Evolutionary conservation across 2,797 vertebrate genomes (phyloP).

Genomic region (Psittacula echo): DNA sequence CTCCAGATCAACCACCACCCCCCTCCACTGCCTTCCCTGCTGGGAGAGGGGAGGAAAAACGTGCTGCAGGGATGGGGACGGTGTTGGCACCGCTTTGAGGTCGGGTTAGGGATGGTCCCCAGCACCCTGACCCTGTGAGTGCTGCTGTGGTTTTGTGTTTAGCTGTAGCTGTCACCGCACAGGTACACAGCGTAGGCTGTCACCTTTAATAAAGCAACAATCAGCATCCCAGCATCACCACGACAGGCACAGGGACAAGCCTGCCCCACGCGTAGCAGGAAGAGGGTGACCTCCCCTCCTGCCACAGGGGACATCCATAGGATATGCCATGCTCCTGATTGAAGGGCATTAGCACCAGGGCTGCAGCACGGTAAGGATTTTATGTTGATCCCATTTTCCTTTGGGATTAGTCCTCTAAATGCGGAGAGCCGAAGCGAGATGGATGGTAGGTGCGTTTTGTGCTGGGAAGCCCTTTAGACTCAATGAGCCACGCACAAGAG

Average conservation of each 20-base stretch:
- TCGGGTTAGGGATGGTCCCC: not conserved
- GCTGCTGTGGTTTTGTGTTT: not conserved
- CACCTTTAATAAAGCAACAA: not conserved
- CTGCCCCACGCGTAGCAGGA: fast-evolving
- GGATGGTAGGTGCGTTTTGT: not conserved
- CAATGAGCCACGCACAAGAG: conserved; percentile 4
- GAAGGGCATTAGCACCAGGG: not conserved
- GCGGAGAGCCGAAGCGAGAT: not conserved
- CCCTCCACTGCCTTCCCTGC: not conserved
- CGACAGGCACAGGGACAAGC: not conserved
- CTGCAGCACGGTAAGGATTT: not conserved
- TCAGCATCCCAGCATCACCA: not conserved
- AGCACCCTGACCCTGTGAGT: fast-evolving
- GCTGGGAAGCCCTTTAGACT: conserved; percentile 41
- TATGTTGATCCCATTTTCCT: not conserved
- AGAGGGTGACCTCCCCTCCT: fast-evolving
- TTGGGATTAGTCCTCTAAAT: not conserved
- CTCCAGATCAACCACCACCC: conserved; percentile 31
- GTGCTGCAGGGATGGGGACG: not conserved
- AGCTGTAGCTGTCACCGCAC: not conserved
- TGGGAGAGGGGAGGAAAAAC: not conserved
- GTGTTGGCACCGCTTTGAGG: not conserved
- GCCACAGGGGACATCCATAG: not conserved
- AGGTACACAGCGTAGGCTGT: not conserved
- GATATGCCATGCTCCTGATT: fast-evolving